A percentile compares a stretch with the other conserved stretches of the same genome.
These are phyloP conservation scores for Coluber constrictor DNA, from an alignment of 2,797 vertebrate species.

Conservation along the genomic window DNA sequence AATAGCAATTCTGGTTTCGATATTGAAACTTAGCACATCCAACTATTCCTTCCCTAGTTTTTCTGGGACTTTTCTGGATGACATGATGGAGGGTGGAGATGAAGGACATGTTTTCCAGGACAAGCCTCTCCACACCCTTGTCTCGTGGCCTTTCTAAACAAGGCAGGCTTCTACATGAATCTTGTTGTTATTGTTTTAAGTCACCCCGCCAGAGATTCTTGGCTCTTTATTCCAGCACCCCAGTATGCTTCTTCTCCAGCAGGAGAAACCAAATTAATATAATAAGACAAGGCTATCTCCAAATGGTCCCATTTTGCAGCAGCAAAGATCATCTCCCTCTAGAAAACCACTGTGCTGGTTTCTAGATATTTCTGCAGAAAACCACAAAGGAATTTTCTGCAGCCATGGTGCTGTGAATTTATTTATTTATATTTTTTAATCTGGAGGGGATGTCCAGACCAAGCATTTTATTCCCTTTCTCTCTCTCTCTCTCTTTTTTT, in stretches of 20 bases:
- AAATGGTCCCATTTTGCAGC: neutral
- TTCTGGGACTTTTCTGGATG: neutral
- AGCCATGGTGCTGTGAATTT: neutral
- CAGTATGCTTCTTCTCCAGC: neutral
- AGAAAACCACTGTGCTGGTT: neutral
- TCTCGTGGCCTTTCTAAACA: neutral
- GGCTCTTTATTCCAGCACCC: neutral
- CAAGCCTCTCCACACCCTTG: neutral
- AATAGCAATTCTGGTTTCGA: neutral
- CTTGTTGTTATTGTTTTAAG: neutral
- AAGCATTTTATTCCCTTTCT: neutral
- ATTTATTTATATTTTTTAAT: neutral
- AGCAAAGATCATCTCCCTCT: neutral
- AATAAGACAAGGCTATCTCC: neutral
- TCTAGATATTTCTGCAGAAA: neutral
- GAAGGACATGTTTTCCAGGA: neutral
- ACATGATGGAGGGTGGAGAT: neutral
- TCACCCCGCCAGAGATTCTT: neutral
- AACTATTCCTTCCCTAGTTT: neutral
- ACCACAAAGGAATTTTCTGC: neutral
- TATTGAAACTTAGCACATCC: neutral
- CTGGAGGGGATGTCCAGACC: neutral
- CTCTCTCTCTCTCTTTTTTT: too few relatives aligned
- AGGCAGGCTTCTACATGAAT: neutral
- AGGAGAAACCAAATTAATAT: neutral